Base-by-base conservation (phyloP, 2,113 vertebrate genomes). In the Craseonycteris thonglongyai region DNA sequence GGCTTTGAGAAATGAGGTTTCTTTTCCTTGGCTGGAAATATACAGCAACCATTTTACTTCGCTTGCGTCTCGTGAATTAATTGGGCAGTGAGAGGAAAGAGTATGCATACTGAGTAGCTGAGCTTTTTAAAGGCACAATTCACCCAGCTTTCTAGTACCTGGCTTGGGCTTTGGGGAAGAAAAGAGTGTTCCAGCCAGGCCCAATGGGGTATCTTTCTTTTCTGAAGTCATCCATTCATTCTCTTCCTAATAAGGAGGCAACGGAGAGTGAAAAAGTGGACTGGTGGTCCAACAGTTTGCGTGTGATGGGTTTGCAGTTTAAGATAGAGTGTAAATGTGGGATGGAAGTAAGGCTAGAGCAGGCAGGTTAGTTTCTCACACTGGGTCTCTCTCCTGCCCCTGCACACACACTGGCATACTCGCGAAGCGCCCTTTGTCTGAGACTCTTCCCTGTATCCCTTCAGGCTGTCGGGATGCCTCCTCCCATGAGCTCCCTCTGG, bases 21-120 rank as follows among this genome's bases (percentile, higher is more conserved):
- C 95, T 96, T 97, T 97, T 96, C 42, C 91, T 97, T 97, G 92
- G 91, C 96, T 97, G 51, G 51, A 93, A 93, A 58, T 26, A 78
- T 59, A 69, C 12, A 88, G 89, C 88, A 93, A 40, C 47, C 81
- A 93, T 97, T 95, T 95, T 83, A 91, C 90, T 94, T 95, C 12
- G 35, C 68, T 59, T 72, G 56, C 78, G 63, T 82, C 88, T 97
- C 95, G 18, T 61, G 95, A 83, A 88, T 95, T 86, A 96, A 92
- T 72, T 58, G 58, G 49, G 58, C 47, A 45, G 0, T 0, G 15
- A 71, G 30, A 80, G 80, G 88, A 76, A 47, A 69, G 49, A 58
- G 30, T 19, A 26, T 35, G 56, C 81, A 56, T 86, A 21, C 49
- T 75, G 84, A 86, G 95, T 75, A 51, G 65, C 47, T 56, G 74